Evolutionary conservation across 2,113 vertebrate species (phyloP).

Genomic region (Fulica atra): DNA sequence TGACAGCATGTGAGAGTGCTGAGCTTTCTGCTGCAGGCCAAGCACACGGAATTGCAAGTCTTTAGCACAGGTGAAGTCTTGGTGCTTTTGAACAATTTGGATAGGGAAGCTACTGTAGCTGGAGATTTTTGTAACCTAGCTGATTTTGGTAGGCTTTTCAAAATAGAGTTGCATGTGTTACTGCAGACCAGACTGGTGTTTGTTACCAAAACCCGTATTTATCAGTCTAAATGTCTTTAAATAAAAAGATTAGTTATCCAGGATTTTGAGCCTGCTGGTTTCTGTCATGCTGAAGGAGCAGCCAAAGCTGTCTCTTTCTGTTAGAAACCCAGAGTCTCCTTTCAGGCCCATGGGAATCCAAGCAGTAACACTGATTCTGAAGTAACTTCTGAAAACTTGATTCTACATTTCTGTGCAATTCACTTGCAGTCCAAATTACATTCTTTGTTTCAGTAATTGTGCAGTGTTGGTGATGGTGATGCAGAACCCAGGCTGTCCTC

Average conservation of each 20-base stretch:
- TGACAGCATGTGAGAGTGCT: neutral
- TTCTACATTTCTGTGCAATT: neutral
- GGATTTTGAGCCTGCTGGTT: neutral
- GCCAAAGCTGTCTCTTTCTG: neutral
- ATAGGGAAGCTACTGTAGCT: neutral
- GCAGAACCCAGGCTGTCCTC: neutral
- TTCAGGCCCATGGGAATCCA: neutral
- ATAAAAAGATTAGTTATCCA: neutral
- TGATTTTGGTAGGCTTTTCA: neutral
- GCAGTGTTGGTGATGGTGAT: neutral
- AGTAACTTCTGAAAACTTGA: neutral
- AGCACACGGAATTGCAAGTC: neutral
- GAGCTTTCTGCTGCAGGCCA: neutral
- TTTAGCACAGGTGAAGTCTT: neutral
- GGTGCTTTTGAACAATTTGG: neutral
- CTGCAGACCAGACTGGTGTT: neutral
- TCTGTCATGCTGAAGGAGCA: neutral
- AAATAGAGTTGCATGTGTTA: neutral
- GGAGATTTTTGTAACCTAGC: neutral
- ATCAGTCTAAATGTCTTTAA: neutral
- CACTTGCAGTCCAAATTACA: neutral
- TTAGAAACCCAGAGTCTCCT: neutral
- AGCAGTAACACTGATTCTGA: neutral
- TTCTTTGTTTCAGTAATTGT: neutral
- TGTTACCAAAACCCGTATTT: neutral